Percentiles rank a stretch among this genome's conserved stretches.
Conservation (phyloP, 2,888 invertebrate genomes). For the Acanthosepion lycidas region DNA sequence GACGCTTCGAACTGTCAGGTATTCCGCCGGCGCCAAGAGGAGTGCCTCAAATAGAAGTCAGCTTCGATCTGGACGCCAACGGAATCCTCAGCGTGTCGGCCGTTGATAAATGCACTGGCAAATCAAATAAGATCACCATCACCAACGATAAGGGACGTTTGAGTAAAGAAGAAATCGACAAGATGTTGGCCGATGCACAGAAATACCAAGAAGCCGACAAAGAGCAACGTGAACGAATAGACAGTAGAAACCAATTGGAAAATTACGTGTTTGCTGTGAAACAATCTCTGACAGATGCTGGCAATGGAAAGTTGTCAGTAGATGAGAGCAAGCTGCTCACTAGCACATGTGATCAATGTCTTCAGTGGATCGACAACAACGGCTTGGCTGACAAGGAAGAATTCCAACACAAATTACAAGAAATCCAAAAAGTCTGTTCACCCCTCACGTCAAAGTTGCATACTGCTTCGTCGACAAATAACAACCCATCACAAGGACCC, state of each 20-base stretch:
- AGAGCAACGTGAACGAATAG: conserved; percentile 65
- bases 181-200: conserved; percentile 77
- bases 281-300: conserved; percentile 79
- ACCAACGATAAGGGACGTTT: conserved; percentile 90
- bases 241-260: conserved; percentile 68
- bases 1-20: conserved; percentile 70
- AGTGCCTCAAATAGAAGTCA: conserved; percentile 77
- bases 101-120: conserved; percentile 85
- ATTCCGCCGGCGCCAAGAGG: conserved; percentile 73
- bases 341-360: conserved; percentile 78
- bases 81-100: conserved; percentile 80
- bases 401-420: conserved; percentile 84
- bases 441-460: conserved; percentile 82
- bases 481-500: conserved; percentile 75
- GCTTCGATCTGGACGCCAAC: conserved; percentile 90
- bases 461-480: conserved; percentile 52
- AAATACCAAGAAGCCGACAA: conserved; percentile 71
- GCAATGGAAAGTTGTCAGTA: conserved; percentile 77
- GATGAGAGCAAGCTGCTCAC: conserved; percentile 82
- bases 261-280: conserved; percentile 75
- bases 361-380: conserved; percentile 88
- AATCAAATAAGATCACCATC: conserved; percentile 87
- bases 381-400: conserved; percentile 84
- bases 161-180: conserved; percentile 88
- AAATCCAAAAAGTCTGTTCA: conserved; percentile 83